Percentiles rank a stretch among this genome's conserved stretches.
These are phyloP conservation scores for Himalopsyche japonica DNA, from an alignment of 2,888 invertebrate genomes.

Conservation along the genomic window DNA sequence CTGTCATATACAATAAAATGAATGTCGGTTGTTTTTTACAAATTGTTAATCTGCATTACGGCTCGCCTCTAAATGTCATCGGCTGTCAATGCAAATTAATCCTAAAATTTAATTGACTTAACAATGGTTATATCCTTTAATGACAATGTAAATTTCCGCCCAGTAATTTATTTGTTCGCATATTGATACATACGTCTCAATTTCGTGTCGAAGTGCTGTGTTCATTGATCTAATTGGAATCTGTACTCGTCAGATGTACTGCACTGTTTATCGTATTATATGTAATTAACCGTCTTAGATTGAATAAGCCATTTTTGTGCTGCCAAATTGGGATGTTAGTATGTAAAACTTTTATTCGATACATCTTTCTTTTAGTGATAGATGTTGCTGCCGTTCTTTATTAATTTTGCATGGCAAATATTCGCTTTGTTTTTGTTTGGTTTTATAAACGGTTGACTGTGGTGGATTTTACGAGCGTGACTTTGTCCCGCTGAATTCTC, in stretches of 20 bases:
- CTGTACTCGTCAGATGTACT: background rate
- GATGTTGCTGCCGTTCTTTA: too few relatives aligned
- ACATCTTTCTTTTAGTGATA: too few relatives aligned
- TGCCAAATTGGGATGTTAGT: too few relatives aligned
- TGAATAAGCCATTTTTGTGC: too few relatives aligned
- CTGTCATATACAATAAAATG: too few relatives aligned
- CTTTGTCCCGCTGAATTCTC: conserved; percentile 3
- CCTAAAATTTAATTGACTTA: background rate
- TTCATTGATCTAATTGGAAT: background rate
- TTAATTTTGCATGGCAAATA: background rate
- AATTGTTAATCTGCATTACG: too few relatives aligned
- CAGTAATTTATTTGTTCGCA: background rate
- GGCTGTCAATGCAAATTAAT: background rate
- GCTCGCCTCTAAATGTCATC: background rate
- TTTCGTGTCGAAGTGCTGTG: background rate
- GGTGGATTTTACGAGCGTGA: conserved; percentile 1
- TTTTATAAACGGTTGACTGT: background rate
- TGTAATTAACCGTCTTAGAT: too few relatives aligned
- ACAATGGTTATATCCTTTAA: background rate
- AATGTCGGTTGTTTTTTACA: too few relatives aligned
- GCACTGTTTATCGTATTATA: background rate
- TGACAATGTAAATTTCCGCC: background rate
- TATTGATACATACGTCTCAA: background rate
- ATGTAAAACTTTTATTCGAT: too few relatives aligned
- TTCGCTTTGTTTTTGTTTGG: background rate